Evolutionary conservation across 2,888 invertebrate genomes (phyloP).

Genomic region (Pristionchus arcanus): DNA sequence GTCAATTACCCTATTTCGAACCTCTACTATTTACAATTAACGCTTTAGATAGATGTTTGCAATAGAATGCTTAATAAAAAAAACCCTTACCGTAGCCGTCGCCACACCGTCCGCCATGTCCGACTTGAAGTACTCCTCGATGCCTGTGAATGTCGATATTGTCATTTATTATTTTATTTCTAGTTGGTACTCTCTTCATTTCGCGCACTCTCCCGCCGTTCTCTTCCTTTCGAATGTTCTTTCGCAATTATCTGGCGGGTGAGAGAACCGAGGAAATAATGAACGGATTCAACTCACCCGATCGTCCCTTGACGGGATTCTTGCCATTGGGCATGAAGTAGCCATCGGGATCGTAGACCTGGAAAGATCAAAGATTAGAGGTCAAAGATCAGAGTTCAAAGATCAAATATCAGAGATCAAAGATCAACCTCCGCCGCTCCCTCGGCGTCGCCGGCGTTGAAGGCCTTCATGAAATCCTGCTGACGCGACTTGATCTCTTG

Average conservation of each 20-base stretch:
- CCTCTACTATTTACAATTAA: too few relatives aligned
- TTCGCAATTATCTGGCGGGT: not conserved
- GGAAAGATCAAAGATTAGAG: slow-evolving; percentile 54
- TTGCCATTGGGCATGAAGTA: slow-evolving; percentile 79
- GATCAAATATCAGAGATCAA: slow-evolving; percentile 36
- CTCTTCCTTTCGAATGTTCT: not conserved
- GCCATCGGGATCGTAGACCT: slow-evolving; percentile 78
- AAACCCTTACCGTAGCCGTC: slow-evolving; percentile 72
- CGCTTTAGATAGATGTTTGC: too few relatives aligned
- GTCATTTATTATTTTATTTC: not conserved
- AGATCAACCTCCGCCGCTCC: slow-evolving; percentile 52
- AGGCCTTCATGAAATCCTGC: slow-evolving; percentile 78
- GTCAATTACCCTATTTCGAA: too few relatives aligned
- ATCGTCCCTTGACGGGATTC: slow-evolving; percentile 76
- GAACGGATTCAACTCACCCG: slow-evolving; percentile 61
- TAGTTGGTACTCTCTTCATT: too few relatives aligned
- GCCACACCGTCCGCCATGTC: slow-evolving; percentile 79
- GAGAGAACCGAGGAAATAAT: not conserved
- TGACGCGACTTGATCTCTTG: slow-evolving; percentile 79
- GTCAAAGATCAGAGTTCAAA: slow-evolving; percentile 54
- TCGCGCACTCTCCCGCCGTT: not conserved
- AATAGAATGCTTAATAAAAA: too few relatives aligned
- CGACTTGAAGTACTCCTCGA: slow-evolving; percentile 78
- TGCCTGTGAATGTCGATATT: slow-evolving; percentile 69
- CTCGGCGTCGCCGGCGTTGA: slow-evolving; percentile 77